Percentiles rank a stretch among this genome's conserved stretches.
phyloP scores from a whole-genome alignment of 2,797 vertebrate genomes.

The Enteromius unitaeniatus region DNA sequence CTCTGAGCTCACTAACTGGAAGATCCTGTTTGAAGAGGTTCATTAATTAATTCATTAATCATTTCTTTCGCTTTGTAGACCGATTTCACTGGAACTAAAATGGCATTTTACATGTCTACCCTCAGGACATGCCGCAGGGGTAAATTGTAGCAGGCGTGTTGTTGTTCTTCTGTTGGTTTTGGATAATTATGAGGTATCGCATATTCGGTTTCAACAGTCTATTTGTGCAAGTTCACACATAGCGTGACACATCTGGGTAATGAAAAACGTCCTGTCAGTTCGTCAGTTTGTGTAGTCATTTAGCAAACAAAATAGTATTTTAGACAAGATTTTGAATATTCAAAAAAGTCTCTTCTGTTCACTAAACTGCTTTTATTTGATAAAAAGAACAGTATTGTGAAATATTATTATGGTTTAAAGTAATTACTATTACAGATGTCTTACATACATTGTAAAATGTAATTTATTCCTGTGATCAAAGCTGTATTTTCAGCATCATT shows the following conservation, averaged over 20 bases:
- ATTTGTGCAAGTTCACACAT: not conserved
- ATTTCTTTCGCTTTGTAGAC: conserved; percentile 5
- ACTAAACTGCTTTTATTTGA: not conserved
- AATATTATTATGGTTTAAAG: not conserved
- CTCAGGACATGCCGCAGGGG: not conserved
- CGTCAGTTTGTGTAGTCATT: not conserved
- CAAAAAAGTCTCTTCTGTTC: not conserved
- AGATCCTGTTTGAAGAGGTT: conserved; percentile 17
- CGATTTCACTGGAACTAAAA: conserved; percentile 20
- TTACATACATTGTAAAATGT: not conserved
- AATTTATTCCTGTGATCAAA: not conserved
- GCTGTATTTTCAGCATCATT: not conserved
- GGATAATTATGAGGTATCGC: not conserved
- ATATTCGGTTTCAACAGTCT: not conserved
- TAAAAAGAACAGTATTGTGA: not conserved
- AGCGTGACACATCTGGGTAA: not conserved
- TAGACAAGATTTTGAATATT: not conserved
- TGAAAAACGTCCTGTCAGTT: not conserved
- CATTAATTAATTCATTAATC: conserved; percentile 29
- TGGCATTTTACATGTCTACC: conserved; percentile 15
- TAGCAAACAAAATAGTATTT: not conserved
- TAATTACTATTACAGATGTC: not conserved
- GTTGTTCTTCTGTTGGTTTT: conserved; percentile 8
- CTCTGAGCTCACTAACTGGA: conserved; percentile 6
- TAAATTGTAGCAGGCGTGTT: conserved; percentile 4